Conservation (phyloP, 2,113 vertebrate genomes). For the Oceanites oceanicus region DNA sequence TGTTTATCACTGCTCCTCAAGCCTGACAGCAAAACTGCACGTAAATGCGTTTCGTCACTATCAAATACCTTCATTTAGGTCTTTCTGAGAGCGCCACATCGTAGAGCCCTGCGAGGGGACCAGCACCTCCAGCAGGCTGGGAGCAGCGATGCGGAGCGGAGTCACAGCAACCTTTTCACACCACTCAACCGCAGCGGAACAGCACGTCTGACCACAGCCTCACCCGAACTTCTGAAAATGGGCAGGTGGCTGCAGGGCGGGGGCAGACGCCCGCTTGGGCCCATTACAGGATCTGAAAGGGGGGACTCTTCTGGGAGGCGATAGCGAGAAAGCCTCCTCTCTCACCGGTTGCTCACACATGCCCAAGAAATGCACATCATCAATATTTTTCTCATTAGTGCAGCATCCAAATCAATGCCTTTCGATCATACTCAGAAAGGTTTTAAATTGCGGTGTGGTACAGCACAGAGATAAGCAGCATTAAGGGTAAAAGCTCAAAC, state of each 20-base stretch:
- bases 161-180: neutral
- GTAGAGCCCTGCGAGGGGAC: rapidly evolving
- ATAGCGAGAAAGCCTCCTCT: neutral
- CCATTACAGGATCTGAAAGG: rapidly evolving
- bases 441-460: neutral
- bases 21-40: neutral
- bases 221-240: rapidly evolving
- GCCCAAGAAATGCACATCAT: neutral
- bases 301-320: neutral
- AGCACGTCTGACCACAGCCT: neutral
- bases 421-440: neutral
- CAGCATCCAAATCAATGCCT: neutral
- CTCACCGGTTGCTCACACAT: neutral
- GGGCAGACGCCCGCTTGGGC: rapidly evolving
- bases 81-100: neutral
- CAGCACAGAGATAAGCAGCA: neutral
- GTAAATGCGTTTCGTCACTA: rapidly evolving
- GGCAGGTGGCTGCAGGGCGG: neutral
- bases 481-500: neutral
- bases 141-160: neutral
- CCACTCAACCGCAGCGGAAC: neutral
- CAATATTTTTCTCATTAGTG: neutral
- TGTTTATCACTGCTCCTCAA: neutral
- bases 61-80: rapidly evolving
- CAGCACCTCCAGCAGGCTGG: neutral